Evolutionary conservation across 2,888 invertebrate genomes (phyloP).

Genomic region (Cryptocephalus primarius): DNA sequence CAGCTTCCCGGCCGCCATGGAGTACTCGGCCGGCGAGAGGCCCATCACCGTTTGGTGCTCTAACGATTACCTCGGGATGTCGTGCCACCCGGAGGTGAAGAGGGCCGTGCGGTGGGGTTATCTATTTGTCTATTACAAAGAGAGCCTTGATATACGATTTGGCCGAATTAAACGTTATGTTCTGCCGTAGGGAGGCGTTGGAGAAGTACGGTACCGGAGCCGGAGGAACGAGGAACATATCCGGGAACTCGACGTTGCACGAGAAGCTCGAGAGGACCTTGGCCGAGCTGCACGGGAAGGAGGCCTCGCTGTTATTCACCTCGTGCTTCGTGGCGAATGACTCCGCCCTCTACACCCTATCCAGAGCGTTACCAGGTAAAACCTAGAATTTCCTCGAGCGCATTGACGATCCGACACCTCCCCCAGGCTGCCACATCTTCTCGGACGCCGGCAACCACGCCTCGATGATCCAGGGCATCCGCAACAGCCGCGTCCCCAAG

Average conservation of each 20-base stretch:
- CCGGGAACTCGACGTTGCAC: conserved; percentile 87
- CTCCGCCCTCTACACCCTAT: conserved; percentile 86
- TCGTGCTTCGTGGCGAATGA: conserved; percentile 98
- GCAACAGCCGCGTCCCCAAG: conserved; percentile 83
- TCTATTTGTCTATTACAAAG: too few relatives aligned
- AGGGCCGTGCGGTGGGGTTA: conserved; percentile 59
- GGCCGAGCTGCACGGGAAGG: conserved; percentile 81
- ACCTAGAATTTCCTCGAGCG: not conserved
- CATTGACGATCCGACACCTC: not conserved
- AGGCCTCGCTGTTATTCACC: conserved; percentile 83
- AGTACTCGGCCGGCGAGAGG: conserved; percentile 65
- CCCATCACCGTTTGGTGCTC: conserved; percentile 97
- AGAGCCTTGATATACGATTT: too few relatives aligned
- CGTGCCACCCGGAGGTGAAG: conserved; percentile 80
- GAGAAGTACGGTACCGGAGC: conserved; percentile 85
- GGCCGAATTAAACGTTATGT: too few relatives aligned
- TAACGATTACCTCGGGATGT: conserved; percentile 94
- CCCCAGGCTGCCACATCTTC: conserved; percentile 71
- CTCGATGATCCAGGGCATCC: conserved; percentile 94
- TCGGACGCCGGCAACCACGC: conserved; percentile 96
- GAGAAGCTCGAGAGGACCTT: conserved; percentile 76
- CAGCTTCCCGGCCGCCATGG: conserved; percentile 76
- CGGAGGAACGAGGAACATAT: conserved; percentile 93
- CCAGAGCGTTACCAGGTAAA: conserved; percentile 66
- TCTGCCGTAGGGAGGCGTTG: conserved; percentile 50